phyloP scores from a whole-genome alignment of 2,113 vertebrate genomes.

The Eupsittula cactorum region DNA sequence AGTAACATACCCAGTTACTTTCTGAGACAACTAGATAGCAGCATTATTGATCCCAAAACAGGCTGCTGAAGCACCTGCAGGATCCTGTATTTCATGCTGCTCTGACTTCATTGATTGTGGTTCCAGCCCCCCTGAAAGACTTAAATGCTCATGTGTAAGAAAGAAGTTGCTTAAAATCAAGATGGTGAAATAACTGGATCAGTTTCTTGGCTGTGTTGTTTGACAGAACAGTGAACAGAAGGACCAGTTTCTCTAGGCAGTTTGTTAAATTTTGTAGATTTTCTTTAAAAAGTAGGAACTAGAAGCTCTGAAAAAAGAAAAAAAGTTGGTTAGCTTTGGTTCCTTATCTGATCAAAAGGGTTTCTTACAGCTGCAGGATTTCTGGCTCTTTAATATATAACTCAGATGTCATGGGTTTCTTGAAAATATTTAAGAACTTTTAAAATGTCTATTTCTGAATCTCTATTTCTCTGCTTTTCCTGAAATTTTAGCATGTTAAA shows the following conservation, averaged over 20 bases:
- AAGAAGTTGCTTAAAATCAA: not conserved
- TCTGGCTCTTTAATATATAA: not conserved
- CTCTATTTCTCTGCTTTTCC: not conserved
- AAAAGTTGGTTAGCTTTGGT: not conserved
- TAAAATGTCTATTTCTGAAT: not conserved
- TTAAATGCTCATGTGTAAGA: not conserved
- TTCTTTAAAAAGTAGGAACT: not conserved
- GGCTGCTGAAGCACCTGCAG: not conserved
- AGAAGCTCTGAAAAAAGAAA: not conserved
- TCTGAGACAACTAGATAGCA: not conserved
- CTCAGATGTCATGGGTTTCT: not conserved
- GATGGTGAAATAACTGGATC: not conserved
- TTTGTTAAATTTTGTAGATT: not conserved
- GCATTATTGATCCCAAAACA: not conserved
- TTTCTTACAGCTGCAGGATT: not conserved
- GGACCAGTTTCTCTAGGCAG: not conserved
- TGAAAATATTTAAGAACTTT: not conserved
- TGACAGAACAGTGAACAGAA: not conserved
- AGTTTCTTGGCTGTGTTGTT: not conserved
- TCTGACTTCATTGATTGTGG: not conserved
- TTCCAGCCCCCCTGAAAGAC: not conserved
- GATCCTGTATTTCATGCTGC: not conserved
- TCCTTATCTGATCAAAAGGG: not conserved
- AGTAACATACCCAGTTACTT: not conserved
- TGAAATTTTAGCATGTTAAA: slow-evolving; percentile 88